These are phyloP conservation scores for Teleogryllus occipitalis DNA, from an alignment of 1,140 invertebrate species.

Conservation along the genomic window DNA sequence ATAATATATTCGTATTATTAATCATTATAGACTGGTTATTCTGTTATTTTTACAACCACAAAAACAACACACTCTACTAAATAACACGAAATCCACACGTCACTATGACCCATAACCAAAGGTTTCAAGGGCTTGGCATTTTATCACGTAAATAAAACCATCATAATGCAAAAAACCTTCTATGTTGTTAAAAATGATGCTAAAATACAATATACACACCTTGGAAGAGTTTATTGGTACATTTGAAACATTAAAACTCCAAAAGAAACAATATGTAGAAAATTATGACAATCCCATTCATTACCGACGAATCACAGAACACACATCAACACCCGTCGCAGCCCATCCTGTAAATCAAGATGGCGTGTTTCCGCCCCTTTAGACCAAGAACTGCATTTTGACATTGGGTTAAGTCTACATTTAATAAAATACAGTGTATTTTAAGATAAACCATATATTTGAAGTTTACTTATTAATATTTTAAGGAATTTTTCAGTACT, in stretches of 20 bases:
- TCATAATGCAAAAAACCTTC: background rate
- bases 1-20: no score
- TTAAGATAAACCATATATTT: no score
- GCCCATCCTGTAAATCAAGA: background rate
- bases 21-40: no score
- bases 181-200: background rate
- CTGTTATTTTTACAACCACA: background rate
- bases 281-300: conserved; percentile 11
- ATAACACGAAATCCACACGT: no score
- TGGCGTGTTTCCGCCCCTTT: conserved; percentile 9
- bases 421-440: no score
- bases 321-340: background rate
- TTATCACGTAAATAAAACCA: background rate
- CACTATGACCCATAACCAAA: background rate
- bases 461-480: no score
- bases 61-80: background rate
- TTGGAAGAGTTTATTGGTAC: no score
- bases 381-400: background rate
- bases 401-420: background rate
- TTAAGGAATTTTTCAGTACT: no score
- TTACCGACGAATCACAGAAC: conserved; percentile 9
- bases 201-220: background rate
- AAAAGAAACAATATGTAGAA: background rate
- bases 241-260: background rate
- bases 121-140: background rate